Evolutionary conservation across 2,113 vertebrate species (phyloP).

Genomic region (sheep (Ovis aries)): DNA sequence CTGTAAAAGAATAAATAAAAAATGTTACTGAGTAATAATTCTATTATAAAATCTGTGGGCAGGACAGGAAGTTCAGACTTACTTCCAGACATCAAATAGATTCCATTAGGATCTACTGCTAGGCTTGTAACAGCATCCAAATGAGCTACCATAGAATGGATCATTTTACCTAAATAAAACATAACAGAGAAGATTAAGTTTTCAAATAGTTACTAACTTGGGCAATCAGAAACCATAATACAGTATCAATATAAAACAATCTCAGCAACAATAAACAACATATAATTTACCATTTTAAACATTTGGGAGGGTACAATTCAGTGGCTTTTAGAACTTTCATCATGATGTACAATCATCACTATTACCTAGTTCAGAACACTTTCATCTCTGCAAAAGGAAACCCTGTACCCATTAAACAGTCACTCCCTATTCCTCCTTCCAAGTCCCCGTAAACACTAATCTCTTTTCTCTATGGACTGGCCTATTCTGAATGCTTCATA

Average conservation of each 20-base stretch:
- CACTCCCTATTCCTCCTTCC: not conserved
- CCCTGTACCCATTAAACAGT: not conserved
- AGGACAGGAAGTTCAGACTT: conserved; percentile 74
- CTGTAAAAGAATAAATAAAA: conserved; percentile 75
- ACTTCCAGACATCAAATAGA: conserved; percentile 99
- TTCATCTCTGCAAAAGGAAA: conserved; percentile 12
- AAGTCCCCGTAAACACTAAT: not conserved
- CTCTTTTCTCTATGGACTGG: not conserved
- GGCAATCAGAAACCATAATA: not conserved
- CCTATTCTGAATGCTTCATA: not conserved
- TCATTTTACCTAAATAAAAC: conserved; percentile 90
- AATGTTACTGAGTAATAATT: not conserved
- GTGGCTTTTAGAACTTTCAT: conserved; percentile 20
- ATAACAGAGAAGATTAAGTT: conserved; percentile 45
- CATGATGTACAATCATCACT: not conserved
- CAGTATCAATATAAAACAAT: conserved; percentile 13
- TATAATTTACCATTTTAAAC: conserved; percentile 20
- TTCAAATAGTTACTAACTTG: conserved; percentile 22
- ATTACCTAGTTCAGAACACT: not conserved
- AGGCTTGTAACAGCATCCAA: conserved; percentile 98
- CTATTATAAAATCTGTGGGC: conserved; percentile 5
- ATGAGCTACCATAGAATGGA: conserved; percentile 99
- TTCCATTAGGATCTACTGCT: conserved; percentile 98
- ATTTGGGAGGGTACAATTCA: not conserved
- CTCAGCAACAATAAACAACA: not conserved